Percentiles rank a stretch among this genome's conserved stretches.
These are phyloP conservation scores for Dinothrombium tinctorium DNA, from an alignment of 1,140 invertebrate genomes.

Conservation along the genomic window DNA sequence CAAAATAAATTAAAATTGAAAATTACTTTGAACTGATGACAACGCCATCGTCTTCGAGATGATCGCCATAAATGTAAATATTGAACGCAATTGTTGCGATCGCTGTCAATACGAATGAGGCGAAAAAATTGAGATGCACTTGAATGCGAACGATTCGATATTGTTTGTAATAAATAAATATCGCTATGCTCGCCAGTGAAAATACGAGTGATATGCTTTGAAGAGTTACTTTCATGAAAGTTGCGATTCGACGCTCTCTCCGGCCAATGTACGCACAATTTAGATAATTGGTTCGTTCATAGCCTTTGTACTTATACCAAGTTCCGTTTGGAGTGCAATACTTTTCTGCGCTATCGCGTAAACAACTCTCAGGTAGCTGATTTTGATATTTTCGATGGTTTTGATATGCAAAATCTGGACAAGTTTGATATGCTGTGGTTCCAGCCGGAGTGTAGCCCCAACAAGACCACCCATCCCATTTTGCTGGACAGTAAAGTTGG, in stretches of 20 bases:
- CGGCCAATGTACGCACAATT: constrained; percentile 7
- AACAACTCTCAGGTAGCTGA: constrained; percentile 3
- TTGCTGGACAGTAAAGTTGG: constrained; percentile 7
- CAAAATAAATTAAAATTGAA: too few relatives aligned
- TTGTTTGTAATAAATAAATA: constrained; percentile 5
- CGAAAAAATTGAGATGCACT: constrained; percentile 11
- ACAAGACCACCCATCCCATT: constrained; percentile 11
- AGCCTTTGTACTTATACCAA: constrained; percentile 2
- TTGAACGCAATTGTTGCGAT: constrained; percentile 3
- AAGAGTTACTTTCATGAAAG: background rate
- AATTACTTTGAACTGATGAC: constrained; percentile 10
- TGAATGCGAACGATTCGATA: constrained; percentile 2
- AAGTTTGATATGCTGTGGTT: background rate
- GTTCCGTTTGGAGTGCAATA: constrained; percentile 6
- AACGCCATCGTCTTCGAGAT: constrained; percentile 2
- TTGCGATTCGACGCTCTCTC: background rate
- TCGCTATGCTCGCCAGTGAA: background rate
- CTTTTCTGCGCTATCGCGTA: constrained; percentile 5
- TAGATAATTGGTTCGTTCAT: constrained; percentile 8
- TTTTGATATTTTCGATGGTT: too few relatives aligned
- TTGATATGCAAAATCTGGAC: constrained; percentile 7
- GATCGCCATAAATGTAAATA: constrained; percentile 2
- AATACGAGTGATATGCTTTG: constrained; percentile 5
- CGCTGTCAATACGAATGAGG: constrained; percentile 7
- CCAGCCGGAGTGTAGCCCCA: constrained; percentile 5